Base-by-base conservation (phyloP, 2,888 invertebrate species). In the Tholera decimalis region DNA sequence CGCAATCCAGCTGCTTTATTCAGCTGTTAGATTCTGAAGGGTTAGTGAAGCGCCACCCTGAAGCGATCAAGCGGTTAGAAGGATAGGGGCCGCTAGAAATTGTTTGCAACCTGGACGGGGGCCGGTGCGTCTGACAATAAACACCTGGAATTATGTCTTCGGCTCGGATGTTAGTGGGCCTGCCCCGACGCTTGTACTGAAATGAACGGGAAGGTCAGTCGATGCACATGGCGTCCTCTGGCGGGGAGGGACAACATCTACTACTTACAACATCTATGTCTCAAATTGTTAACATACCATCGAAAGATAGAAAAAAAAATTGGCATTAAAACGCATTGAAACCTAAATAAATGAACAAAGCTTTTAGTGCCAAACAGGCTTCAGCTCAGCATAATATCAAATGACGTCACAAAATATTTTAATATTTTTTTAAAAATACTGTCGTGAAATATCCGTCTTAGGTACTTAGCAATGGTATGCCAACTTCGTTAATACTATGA, bases 101-200 rank as follows among this genome's bases (percentile, higher is more conserved):
- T 88, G 87, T 85, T 88, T 87, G 91, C 88, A 92, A 94, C 94
- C 94, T 93, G 93, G 83, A 82, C 85, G 84, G 83, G 87, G 85
- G 84, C 83, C 86, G 90, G 86, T 85, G 88, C 82, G 75, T 84
- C 91, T 89, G 90, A 90, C 89, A 88, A 91, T 89, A 89, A 84
- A 86, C 86, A 85, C 81, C 85, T 83, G 85, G 85, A 84, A 81
- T 88, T 91, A 89, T 88, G 86, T 91, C 92, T 88, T 91, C 91
- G 77, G 80, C 87, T 85, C 91, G 88, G 83, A 89, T 85, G 90
- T 91, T 95, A 95, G 89, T 95, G 91, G 83, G 95, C 95, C 90
- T 95, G 95, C 87, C 95, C 95, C 86, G 93, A 93, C 82, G 95
- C 95, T 93, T 93, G 91, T 89, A 95, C 95, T 95, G 95, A 94